Percentiles rank a stretch among this genome's conserved stretches.
Conservation (phyloP, 2,797 vertebrate species). For the Crossoptilon crossoptilon region DNA sequence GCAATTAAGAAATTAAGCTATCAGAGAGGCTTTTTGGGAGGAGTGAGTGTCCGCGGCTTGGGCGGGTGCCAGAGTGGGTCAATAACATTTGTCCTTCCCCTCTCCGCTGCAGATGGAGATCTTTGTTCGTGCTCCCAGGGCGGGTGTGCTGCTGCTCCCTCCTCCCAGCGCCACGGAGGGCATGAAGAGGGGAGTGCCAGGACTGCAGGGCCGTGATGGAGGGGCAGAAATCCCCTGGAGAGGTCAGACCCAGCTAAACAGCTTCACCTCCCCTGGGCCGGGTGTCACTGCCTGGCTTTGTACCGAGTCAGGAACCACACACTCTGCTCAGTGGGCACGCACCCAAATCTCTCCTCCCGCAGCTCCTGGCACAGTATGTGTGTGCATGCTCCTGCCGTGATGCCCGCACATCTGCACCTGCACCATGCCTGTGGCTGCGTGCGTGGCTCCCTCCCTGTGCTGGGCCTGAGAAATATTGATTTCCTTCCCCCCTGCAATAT, state of each 20-base stretch:
- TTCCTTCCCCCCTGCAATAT: slow-evolving; percentile 65
- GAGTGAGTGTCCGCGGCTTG: slow-evolving; percentile 27
- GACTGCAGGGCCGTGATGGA: neutral
- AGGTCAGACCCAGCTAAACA: neutral
- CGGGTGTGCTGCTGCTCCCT: neutral
- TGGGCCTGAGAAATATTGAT: slow-evolving; percentile 63
- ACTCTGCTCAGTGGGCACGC: too few relatives aligned
- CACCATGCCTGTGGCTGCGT: neutral
- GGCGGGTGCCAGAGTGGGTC: slow-evolving; percentile 50
- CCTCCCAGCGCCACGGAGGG: neutral
- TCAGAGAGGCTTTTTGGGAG: slow-evolving; percentile 50
- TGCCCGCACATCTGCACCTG: neutral
- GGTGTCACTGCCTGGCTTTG: accelerated
- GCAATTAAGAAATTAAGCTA: slow-evolving; percentile 70
- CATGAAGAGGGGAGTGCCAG: neutral
- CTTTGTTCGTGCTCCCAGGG: neutral
- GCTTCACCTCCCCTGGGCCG: neutral
- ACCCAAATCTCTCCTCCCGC: neutral
- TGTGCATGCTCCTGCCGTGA: accelerated
- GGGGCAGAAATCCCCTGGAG: neutral
- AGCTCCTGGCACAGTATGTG: neutral
- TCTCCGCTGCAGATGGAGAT: slow-evolving; percentile 2
- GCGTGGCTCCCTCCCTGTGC: neutral
- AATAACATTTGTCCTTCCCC: slow-evolving; percentile 53
- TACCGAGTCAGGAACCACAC: neutral